Conservation (phyloP, 2,113 vertebrate species). For the Scomber colias region DNA sequence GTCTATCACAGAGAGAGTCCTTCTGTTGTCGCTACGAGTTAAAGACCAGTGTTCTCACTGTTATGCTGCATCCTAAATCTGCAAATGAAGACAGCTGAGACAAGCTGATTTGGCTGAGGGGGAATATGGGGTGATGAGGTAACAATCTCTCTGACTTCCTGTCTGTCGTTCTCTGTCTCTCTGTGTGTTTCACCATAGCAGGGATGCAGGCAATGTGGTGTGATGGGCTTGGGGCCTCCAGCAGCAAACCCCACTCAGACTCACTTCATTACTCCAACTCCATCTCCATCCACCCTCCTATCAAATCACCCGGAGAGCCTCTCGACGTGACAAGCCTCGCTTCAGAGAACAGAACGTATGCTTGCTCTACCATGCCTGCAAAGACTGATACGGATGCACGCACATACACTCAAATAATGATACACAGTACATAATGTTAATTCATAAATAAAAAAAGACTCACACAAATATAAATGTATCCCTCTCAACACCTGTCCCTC, state of each 20-base stretch:
- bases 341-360: constrained; percentile 38
- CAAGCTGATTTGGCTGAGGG: constrained; percentile 38
- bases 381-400: constrained; percentile 3
- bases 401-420: constrained; percentile 9
- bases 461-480: constrained; percentile 32
- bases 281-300: constrained; percentile 61
- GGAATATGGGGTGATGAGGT: constrained; percentile 42
- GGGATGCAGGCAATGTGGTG: constrained; percentile 51
- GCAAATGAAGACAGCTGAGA: constrained; percentile 23
- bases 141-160: constrained; percentile 33
- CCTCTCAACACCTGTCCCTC: constrained; percentile 31
- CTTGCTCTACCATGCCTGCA: constrained; percentile 26
- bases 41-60: constrained; percentile 13
- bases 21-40: constrained; percentile 10
- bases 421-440: constrained; percentile 16
- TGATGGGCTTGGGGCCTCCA: constrained; percentile 63
- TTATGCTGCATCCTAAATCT: constrained; percentile 31
- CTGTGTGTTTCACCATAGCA: constrained; percentile 26
- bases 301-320: constrained; percentile 66
- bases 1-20: constrained; percentile 5
- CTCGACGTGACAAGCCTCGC: constrained; percentile 43
- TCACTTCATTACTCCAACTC: constrained; percentile 74
- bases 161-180: constrained; percentile 17
- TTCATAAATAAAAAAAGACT: constrained; percentile 5
- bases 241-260: constrained; percentile 69